These are phyloP conservation scores for Limonius californicus DNA, from an alignment of 1,140 invertebrate genomes.

Conservation along the genomic window DNA sequence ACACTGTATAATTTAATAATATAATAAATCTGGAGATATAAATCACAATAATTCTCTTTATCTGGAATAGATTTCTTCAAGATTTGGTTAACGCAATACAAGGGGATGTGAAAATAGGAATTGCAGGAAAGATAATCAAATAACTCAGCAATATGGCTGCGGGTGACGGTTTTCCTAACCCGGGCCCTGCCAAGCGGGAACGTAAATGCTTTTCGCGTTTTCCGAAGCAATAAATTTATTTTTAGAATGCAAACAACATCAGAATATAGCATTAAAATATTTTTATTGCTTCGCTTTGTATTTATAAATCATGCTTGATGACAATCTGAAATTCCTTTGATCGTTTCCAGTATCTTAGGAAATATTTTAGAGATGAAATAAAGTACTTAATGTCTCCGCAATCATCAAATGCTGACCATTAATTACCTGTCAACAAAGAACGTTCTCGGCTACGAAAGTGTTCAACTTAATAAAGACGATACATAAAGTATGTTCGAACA, in stretches of 20 bases:
- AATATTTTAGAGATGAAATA: too few species aligned
- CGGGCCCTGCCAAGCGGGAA: not conserved
- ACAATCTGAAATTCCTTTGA: slow-evolving; percentile 6
- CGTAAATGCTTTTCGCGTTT: slow-evolving; percentile 14
- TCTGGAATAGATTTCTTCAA: slow-evolving; percentile 9
- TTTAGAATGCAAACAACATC: slow-evolving; percentile 14
- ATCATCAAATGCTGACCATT: too few species aligned
- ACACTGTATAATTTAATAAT: not conserved
- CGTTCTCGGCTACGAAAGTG: too few species aligned
- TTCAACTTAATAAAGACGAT: too few species aligned
- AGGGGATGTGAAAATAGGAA: slow-evolving; percentile 10
- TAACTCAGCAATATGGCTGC: slow-evolving; percentile 19
- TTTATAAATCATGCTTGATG: slow-evolving; percentile 10
- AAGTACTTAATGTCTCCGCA: too few species aligned
- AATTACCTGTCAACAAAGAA: too few species aligned
- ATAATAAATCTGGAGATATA: not conserved
- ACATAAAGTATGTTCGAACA: too few species aligned
- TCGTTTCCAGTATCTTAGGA: not conserved
- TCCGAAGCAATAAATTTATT: slow-evolving; percentile 17
- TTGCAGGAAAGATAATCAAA: slow-evolving; percentile 16
- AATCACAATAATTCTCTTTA: slow-evolving; percentile 5
- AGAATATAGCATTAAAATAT: slow-evolving; percentile 13
- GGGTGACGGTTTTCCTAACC: slow-evolving; percentile 16
- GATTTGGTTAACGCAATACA: slow-evolving; percentile 6
- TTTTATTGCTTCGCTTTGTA: slow-evolving; percentile 10